Conservation (phyloP, 37 sponge, comb jelly and placozoan species). For the Theonella swinhoei region DNA sequence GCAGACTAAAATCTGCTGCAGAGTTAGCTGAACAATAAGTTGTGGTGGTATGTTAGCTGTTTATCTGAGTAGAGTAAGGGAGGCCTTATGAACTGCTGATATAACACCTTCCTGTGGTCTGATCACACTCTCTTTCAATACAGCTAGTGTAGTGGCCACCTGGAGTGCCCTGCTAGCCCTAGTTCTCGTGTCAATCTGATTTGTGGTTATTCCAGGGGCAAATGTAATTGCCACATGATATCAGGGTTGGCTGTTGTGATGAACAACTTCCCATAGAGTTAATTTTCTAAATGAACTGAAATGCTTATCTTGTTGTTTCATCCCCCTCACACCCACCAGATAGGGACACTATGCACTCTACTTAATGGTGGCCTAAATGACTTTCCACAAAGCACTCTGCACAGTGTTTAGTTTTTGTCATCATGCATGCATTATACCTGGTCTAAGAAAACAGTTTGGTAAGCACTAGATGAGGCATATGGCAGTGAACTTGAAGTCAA, state of each 20-base stretch:
- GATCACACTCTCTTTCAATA: no score
- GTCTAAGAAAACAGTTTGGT: no score
- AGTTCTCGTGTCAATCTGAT: background rate
- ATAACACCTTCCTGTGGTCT: background rate
- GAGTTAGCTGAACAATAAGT: background rate
- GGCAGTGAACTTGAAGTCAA: no score
- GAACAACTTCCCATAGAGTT: background rate
- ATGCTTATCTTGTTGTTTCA: background rate
- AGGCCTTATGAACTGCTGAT: background rate
- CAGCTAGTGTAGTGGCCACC: background rate
- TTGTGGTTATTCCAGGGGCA: conserved; percentile 1
- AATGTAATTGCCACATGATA: no score
- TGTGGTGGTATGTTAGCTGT: background rate
- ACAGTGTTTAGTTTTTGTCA: background rate
- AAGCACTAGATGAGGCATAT: no score
- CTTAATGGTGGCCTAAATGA: background rate
- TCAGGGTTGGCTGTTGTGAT: no score
- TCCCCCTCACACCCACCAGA: background rate
- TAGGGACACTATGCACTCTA: background rate
- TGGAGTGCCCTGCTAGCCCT: background rate
- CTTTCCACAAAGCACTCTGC: background rate
- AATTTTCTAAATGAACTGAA: no score
- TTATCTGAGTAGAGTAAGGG: background rate
- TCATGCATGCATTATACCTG: no score
- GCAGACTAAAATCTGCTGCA: no score